These are phyloP conservation scores for Fissipunctia ypsillon DNA, from an alignment of 2,888 invertebrate species.

Conservation along the genomic window DNA sequence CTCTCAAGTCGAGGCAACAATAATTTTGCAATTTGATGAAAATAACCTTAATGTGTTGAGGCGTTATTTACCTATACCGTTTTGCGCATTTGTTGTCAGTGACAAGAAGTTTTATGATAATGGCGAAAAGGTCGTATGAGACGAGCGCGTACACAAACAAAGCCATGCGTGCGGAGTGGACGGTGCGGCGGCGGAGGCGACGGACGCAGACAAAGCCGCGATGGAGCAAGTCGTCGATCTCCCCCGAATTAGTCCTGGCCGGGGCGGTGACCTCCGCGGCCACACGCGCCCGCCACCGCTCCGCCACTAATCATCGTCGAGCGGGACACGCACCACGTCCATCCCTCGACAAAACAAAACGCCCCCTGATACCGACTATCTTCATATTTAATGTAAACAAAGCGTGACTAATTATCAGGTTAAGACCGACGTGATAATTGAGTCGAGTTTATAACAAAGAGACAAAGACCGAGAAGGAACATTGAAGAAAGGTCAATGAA, in stretches of 20 bases:
- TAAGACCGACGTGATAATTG: slow-evolving; percentile 61
- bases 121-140: slow-evolving; percentile 69
- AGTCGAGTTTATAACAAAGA: slow-evolving; percentile 68
- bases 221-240: slow-evolving; percentile 88
- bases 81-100: slow-evolving; percentile 62
- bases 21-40: slow-evolving; percentile 49
- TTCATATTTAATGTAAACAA: slow-evolving; percentile 58
- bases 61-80: slow-evolving; percentile 57
- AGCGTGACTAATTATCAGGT: slow-evolving; percentile 61
- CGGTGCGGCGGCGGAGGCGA: slow-evolving; percentile 72
- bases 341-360: slow-evolving; percentile 48
- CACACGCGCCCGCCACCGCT: slow-evolving; percentile 73
- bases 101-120: slow-evolving; percentile 71
- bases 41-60: slow-evolving; percentile 53
- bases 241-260: slow-evolving; percentile 90
- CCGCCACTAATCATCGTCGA: slow-evolving; percentile 64
- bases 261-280: slow-evolving; percentile 86
- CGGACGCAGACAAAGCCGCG: slow-evolving; percentile 87
- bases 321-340: slow-evolving; percentile 44
- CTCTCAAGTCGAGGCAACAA: slow-evolving; percentile 30
- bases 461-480: slow-evolving; percentile 71
- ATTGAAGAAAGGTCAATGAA: slow-evolving; percentile 76
- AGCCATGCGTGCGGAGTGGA: slow-evolving; percentile 74
- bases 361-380: slow-evolving; percentile 36
- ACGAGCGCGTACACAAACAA: slow-evolving; percentile 76